Evolutionary conservation across 1,140 invertebrate species (phyloP), one percentile per base, ranked within the genome.

Genomic region (Thalassaphorura encarpata): DNA sequence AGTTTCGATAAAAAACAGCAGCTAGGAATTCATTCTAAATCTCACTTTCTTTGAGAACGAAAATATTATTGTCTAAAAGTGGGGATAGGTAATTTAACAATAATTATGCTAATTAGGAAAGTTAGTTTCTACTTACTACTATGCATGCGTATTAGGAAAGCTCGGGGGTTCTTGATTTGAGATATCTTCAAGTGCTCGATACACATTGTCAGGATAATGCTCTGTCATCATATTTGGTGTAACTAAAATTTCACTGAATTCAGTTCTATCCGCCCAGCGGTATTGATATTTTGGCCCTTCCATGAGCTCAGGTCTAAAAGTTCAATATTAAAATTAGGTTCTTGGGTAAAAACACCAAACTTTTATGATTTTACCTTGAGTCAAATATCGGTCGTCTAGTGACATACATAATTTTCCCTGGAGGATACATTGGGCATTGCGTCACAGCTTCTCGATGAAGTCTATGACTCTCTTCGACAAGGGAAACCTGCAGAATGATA

Each of bases 311-410:
- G 62, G 62, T 46, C 58, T 55, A 36, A 43, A 60, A 77, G 80
- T 66, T 78, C 84, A 16, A 85, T 71, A 60, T 80, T 72, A 11
- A 78, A 77, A 63, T 78, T 76, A 1, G 81, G 83, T 19, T 41
- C 26, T 18, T 52, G n/a, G 6, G 19, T 60, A 40, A 13, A 39
- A n/a, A 24, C 23, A 43, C 46, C n/a, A 18, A 41, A 23, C 29
- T 45, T 42, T 36, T 15, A 24, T 27, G 15, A 27, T 43, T 28
- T 39, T 60, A 56, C 58, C 58, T 49, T 27, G 60, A 64, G 15
- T 60, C 16, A 51, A 59, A 59, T 43, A 57, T 59, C 0, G 64
- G 58, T 41, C 56, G 33, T 28, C 61, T 59, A 19, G 58, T 58
- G 15, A 66, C 56, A 36, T 64, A 54, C 24, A 64, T 26, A 11